A percentile compares a stretch with the other conserved stretches of the same genome.
phyloP scores from a whole-genome alignment of 2,797 vertebrate species.

The Octomys mimax region DNA sequence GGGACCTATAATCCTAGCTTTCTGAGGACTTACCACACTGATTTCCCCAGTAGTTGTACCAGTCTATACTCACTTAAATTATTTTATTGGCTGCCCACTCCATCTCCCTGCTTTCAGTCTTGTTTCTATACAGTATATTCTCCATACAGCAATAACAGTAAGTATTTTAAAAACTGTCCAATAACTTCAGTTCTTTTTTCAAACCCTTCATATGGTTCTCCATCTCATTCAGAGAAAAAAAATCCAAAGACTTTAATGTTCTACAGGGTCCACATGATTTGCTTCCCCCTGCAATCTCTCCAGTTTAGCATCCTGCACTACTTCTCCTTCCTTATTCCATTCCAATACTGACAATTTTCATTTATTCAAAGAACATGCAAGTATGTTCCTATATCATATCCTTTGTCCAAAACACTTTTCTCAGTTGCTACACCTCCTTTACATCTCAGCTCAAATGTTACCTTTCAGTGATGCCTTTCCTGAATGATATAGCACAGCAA shows the following conservation, averaged over 20 bases:
- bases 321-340: conserved; percentile 41
- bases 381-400: background rate
- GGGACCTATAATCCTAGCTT: too few relatives aligned
- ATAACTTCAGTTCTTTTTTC: conserved; percentile 27
- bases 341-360: background rate
- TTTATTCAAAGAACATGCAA: background rate
- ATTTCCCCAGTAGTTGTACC: too few relatives aligned
- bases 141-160: background rate
- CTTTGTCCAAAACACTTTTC: background rate
- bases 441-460: background rate
- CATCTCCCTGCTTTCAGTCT: background rate
- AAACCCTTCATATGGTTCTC: conserved; percentile 8
- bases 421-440: background rate
- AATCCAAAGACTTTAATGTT: background rate
- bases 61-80: background rate
- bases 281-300: background rate
- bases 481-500: conserved; percentile 10
- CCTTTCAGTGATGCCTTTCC: background rate
- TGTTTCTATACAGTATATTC: background rate
- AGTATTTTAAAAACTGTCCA: conserved; percentile 7
- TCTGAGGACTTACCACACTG: too few relatives aligned
- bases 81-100: conserved; percentile 51
- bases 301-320: background rate
- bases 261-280: background rate
- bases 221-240: conserved; percentile 32